Evolutionary conservation across 2,797 vertebrate genomes (phyloP), one percentile per base, ranked within the genome.

Genomic region (Clarias fuscus): DNA sequence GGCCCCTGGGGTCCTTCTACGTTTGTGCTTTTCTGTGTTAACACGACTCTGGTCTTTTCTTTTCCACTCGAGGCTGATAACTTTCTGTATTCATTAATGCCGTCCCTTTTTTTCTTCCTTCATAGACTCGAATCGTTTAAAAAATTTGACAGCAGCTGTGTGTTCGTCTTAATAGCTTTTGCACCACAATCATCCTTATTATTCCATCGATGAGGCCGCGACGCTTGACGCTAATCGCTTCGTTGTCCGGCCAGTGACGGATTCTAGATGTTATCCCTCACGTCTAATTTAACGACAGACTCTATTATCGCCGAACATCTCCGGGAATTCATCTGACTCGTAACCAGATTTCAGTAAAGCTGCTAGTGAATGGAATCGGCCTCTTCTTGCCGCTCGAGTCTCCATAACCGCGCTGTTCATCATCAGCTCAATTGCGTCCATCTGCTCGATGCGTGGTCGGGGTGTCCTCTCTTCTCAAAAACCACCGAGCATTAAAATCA

Each of bases 1-100:
- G 77, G 70, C 88, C 87, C 86, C 80, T 83, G 86, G 82, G 86
- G 64, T 77, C 75, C 86, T 43, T 79, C 81, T 86, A 59, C 37
- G 37, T 37, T 37, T 48, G 48, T 48, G 1, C 48, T 48, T 48
- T 11, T 48, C 48, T 48, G 48, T 48, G 10, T 48, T 48, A 48
- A 48, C 43, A 48, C 43, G 43, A 48, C 43, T 10, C 43, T 10
- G 43, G 43, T 48, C 43, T 48, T 48, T 48, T 11, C 48, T 48
- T 48, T 48, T 11, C 48, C 48, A 48, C 8, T 48, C 48, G 48
- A 11, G 48, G 48, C 48, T 48, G 10, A 48, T 48, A 48, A 48
- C 48, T 48, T 48, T 48, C 48, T 48, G 48, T 11, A 11, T 48
- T 48, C 48, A 48, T 48, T 48, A 48, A 48, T 11, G 48, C 48